Evolutionary conservation across 2,113 vertebrate species (phyloP), one percentile per base, ranked within the genome.

Genomic region (Lates calcarifer): DNA sequence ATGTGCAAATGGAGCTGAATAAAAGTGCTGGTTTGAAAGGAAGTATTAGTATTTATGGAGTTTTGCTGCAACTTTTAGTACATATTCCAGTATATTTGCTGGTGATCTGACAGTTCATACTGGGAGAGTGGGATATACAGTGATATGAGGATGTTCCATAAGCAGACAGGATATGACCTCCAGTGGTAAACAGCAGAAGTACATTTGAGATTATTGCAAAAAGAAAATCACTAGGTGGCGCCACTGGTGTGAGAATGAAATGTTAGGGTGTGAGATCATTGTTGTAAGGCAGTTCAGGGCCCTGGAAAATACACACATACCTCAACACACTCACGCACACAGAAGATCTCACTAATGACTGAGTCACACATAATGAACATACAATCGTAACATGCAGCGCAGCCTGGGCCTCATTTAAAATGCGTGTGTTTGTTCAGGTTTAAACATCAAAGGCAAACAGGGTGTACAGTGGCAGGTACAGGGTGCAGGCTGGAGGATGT

Each of bases 221-320:
- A 0, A 51, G 2, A 76, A 4, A 14, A 18, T 4, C 91, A 77
- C 67, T 67, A 89, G 89, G 77, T 84, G 92, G 90, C 62, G 73
- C 76, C 62, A 86, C 51, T 75, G 28, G 33, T 28, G 45, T 49
- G 26, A 55, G 6, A 72, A 79, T 86, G 10, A 79, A 53, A 29
- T 18, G 15, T 35, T 13, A 58, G n/a, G 3, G 55, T 0, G 22
- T 37, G 26, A 55, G 49, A 5, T 43, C 24, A 47, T 45, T 86
- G 31, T 66, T 26, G 49, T 22, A 45, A 58, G 14, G 20, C 20
- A 35, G 13, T 49, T 63, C 35, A 57, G 24, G 8, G 20, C 31
- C 37, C 6, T 41, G 17, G 20, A 47, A 10, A 49, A 29, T 3
- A 70, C 66, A 77, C 29, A 76, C 67, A 45, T n/a, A n/a, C n/a